Percentiles rank a stretch among this genome's conserved stretches.
phyloP scores from a whole-genome alignment of 2,797 vertebrate genomes.

The Poecilia gillii region DNA sequence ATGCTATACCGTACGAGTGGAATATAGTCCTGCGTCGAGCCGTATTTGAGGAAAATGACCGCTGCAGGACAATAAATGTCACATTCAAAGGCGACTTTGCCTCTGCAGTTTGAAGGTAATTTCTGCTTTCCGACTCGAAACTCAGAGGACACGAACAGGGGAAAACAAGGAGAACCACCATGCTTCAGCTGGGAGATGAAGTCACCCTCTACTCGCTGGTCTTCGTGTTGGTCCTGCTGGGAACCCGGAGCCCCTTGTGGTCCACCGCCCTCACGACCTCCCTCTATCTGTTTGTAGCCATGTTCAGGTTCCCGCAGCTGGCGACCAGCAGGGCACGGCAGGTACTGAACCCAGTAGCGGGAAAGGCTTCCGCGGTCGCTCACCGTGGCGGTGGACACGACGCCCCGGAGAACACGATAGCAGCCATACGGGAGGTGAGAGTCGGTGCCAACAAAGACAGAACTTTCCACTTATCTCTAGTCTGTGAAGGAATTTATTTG shows the following conservation, averaged over 20 bases:
- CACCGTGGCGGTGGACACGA: constrained; percentile 93
- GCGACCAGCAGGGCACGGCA: constrained; percentile 74
- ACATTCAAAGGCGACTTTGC: not conserved
- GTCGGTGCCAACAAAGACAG: not conserved
- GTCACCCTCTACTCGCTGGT: constrained; percentile 76
- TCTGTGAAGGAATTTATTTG: not conserved
- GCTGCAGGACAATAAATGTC: not conserved
- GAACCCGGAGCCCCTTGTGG: constrained; percentile 84
- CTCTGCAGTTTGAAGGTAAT: not conserved
- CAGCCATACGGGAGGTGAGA: constrained; percentile 89
- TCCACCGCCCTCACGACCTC: constrained; percentile 78
- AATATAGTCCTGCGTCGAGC: too few relatives aligned
- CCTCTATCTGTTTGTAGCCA: constrained; percentile 82
- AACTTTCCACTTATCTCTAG: not conserved
- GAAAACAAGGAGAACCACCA: constrained; percentile 32
- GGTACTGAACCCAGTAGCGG: constrained; percentile 81
- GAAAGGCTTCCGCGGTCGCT: constrained; percentile 81
- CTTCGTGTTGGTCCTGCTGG: constrained; percentile 76
- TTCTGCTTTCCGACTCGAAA: not conserved
- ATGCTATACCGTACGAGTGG: not conserved
- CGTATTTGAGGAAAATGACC: not conserved
- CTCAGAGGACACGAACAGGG: not conserved
- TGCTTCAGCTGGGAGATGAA: constrained; percentile 86
- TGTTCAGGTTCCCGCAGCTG: constrained; percentile 86
- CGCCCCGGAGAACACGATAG: constrained; percentile 95